These are phyloP conservation scores for Thera britannica DNA, from an alignment of 2,888 invertebrate species.

Conservation along the genomic window DNA sequence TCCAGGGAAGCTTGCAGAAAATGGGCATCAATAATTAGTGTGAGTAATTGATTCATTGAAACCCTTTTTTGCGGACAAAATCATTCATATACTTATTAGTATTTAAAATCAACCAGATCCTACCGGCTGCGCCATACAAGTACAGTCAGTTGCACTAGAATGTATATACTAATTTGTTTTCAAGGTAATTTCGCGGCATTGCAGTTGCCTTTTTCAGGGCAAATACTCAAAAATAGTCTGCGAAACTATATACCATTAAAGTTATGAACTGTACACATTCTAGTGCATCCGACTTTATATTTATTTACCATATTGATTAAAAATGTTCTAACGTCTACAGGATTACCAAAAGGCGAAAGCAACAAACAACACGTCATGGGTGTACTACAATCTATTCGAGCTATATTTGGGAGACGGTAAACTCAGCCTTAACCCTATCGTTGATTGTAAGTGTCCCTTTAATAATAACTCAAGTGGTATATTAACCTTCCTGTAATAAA, in stretches of 20 bases:
- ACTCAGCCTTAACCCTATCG: slow-evolving; percentile 69
- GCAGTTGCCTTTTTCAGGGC: too few relatives aligned
- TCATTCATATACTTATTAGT: neutral
- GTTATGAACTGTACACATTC: too few relatives aligned
- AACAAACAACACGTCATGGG: slow-evolving; percentile 72
- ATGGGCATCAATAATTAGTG: slow-evolving; percentile 72
- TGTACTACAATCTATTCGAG: slow-evolving; percentile 73
- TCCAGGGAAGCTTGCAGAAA: slow-evolving; percentile 69
- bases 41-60: slow-evolving; percentile 48
- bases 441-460: slow-evolving; percentile 67
- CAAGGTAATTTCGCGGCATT: too few relatives aligned
- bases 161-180: too few relatives aligned
- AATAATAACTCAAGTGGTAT: slow-evolving; percentile 15
- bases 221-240: too few relatives aligned
- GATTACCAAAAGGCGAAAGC: slow-evolving; percentile 79
- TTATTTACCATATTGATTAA: neutral
- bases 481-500: neutral
- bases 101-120: neutral
- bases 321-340: slow-evolving; percentile 44
- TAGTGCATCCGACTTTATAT: too few relatives aligned
- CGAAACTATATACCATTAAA: too few relatives aligned
- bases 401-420: slow-evolving; percentile 72
- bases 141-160: neutral
- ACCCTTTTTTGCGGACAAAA: too few relatives aligned
- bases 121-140: slow-evolving; percentile 1